Percentiles rank a stretch among this genome's conserved stretches.
phyloP scores from a whole-genome alignment of 2,797 vertebrate genomes.

The Rhynchonycteris naso region DNA sequence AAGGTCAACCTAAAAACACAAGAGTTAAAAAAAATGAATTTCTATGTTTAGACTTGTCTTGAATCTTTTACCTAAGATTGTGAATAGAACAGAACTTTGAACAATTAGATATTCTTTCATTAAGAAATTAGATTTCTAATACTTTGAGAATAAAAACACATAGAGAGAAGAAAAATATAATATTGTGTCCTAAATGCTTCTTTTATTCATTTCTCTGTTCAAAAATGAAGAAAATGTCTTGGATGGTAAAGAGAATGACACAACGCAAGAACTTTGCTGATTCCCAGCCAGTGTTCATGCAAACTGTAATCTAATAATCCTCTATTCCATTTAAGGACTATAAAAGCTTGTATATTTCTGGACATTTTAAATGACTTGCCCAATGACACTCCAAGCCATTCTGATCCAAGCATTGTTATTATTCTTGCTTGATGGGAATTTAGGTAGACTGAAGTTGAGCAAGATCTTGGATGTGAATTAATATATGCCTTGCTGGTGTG shows the following conservation, averaged over 20 bases:
- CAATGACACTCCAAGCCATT: neutral
- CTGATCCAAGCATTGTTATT: neutral
- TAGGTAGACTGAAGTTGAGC: neutral
- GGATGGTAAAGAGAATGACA: neutral
- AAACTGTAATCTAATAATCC: constrained; percentile 20
- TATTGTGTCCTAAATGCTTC: neutral
- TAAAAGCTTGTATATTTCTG: constrained; percentile 23
- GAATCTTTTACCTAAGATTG: neutral
- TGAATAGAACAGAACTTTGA: neutral
- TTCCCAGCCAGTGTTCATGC: neutral
- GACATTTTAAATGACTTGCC: constrained; percentile 41
- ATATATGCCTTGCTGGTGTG: neutral
- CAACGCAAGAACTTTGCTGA: neutral
- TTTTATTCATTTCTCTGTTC: neutral
- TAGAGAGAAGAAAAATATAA: neutral
- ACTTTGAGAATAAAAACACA: constrained; percentile 30
- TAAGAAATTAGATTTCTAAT: constrained; percentile 19
- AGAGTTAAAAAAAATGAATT: neutral
- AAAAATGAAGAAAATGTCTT: constrained; percentile 39
- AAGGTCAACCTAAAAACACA: neutral
- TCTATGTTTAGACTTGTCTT: neutral
- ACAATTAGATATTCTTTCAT: neutral
- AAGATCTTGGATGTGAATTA: constrained; percentile 5
- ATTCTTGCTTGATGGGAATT: neutral
- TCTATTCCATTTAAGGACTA: constrained; percentile 4